Evolutionary conservation across 2,113 vertebrate species (phyloP), one percentile per base, ranked within the genome.

Genomic region (Melanerpes aurifrons): DNA sequence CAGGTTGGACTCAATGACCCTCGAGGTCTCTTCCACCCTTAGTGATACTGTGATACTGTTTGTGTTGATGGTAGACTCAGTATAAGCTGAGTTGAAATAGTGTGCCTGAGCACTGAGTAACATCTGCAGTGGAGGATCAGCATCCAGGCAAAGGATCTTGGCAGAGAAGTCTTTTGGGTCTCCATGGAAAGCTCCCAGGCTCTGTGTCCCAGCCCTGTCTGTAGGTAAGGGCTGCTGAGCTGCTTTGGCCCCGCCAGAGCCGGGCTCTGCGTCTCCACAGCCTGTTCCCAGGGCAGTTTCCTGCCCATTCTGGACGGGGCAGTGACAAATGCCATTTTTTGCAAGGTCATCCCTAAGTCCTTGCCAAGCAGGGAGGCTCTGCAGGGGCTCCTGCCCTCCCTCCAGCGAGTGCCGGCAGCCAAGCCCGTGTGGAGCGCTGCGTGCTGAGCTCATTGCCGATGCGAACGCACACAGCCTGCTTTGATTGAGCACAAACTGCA

Each of bases 371-470:
- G 80, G 50, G 91, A 64, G 81, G 28, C 92, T 71, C 29, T 94
- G 81, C 91, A 68, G 84, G 24, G 72, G 45, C 70, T 92, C 28
- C 77, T 92, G 76, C 83, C 88, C 48, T 67, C 70, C 54, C 48
- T 67, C 72, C 54, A 2, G 5, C 71, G 92, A 94, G 82, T 86
- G 80, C 63, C 73, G 82, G 90, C 80, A 96, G 82, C 91, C 92
- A 75, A 79, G 83, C 64, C 95, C 90, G 93, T 92, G 92, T 87
- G 94, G 94, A 92, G 92, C 82, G 83, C 93, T 96, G 88, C 95
- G 86, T 6, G 72, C 72, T 19, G 78, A 83, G 81, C 90, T 95
- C 92, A 47, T 87, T 93, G 86, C 80, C 20, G 7, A 96, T 95
- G 84, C 94, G 90, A 94, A 96, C 16, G 88, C 92, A 94, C 86